Evolutionary conservation across 2,888 invertebrate genomes (phyloP).

Genomic region (Acronicta aceris): DNA sequence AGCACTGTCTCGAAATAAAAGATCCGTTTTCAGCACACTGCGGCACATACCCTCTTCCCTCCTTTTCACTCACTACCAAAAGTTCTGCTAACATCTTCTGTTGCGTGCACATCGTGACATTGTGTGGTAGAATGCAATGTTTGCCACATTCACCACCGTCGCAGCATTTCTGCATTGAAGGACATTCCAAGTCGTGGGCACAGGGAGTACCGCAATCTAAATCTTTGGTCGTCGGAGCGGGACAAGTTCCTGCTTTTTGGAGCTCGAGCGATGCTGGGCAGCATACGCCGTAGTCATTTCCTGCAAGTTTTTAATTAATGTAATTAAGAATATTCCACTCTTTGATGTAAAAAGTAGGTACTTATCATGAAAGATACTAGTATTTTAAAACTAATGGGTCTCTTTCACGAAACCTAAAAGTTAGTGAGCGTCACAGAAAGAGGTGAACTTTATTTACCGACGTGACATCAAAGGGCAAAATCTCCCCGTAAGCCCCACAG

Average conservation of each 20-base stretch:
- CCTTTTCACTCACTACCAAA: conserved; percentile 93
- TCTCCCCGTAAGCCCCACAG: conserved; percentile 56
- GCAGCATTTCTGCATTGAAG: conserved; percentile 95
- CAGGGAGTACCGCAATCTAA: conserved; percentile 91
- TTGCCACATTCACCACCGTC: conserved; percentile 92
- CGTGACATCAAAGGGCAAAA: conserved; percentile 79
- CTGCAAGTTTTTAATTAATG: conserved; percentile 67
- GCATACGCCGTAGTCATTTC: conserved; percentile 96
- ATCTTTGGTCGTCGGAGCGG: conserved; percentile 82
- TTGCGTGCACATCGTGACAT: conserved; percentile 94
- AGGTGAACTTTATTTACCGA: conserved; percentile 73
- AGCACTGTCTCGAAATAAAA: conserved; percentile 94
- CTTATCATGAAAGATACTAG: conserved; percentile 7
- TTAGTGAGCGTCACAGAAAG: conserved; percentile 62
- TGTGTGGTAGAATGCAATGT: conserved; percentile 93
- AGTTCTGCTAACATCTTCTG: conserved; percentile 94
- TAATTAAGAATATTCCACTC: no score
- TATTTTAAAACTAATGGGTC: conserved; percentile 16
- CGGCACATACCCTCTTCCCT: conserved; percentile 95
- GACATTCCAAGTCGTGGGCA: conserved; percentile 94
- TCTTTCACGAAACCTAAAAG: conserved; percentile 58
- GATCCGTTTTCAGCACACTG: conserved; percentile 93
- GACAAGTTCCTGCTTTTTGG: conserved; percentile 94
- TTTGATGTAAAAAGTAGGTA: no score
- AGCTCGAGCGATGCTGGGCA: conserved; percentile 94